Conservation (phyloP, 1,140 invertebrate species). For the Colletes gigas region DNA sequence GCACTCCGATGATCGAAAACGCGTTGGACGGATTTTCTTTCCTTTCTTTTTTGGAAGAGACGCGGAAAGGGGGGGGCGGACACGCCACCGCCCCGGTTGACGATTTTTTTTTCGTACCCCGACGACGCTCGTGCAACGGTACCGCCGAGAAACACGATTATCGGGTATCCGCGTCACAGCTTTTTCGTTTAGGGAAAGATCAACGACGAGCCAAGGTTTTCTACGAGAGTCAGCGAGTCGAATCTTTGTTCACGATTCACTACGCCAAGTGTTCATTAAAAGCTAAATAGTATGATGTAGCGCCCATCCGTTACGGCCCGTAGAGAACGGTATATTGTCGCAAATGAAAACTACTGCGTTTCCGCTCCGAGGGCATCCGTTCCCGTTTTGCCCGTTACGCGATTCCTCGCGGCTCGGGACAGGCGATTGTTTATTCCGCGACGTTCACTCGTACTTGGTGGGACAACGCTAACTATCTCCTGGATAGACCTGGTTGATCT, state of each 20-base stretch:
- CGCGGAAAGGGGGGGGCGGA: too few species aligned
- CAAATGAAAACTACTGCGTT: constrained; percentile 3
- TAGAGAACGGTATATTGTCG: not conserved
- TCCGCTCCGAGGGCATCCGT: not conserved
- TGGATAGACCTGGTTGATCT: too few species aligned
- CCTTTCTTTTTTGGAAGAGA: too few species aligned
- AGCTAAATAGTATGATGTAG: constrained; percentile 22
- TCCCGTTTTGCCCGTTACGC: constrained; percentile 4
- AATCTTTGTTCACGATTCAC: constrained; percentile 28
- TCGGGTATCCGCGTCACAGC: too few species aligned
- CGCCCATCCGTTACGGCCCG: not conserved
- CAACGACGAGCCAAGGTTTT: not conserved
- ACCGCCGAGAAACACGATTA: too few species aligned
- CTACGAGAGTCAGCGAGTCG: constrained; percentile 8
- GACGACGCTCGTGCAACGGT: too few species aligned
- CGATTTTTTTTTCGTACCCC: too few species aligned
- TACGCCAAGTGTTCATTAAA: constrained; percentile 39
- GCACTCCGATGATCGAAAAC: not conserved
- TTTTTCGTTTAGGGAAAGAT: not conserved
- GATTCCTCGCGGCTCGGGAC: not conserved
- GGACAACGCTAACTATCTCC: too few species aligned
- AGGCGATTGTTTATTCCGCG: constrained; percentile 3
- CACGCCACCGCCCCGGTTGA: too few species aligned
- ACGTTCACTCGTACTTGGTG: not conserved
- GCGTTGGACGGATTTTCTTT: not conserved